These are phyloP conservation scores for Gymnorhina tibicen DNA, from an alignment of 2,113 vertebrate species.

Conservation along the genomic window DNA sequence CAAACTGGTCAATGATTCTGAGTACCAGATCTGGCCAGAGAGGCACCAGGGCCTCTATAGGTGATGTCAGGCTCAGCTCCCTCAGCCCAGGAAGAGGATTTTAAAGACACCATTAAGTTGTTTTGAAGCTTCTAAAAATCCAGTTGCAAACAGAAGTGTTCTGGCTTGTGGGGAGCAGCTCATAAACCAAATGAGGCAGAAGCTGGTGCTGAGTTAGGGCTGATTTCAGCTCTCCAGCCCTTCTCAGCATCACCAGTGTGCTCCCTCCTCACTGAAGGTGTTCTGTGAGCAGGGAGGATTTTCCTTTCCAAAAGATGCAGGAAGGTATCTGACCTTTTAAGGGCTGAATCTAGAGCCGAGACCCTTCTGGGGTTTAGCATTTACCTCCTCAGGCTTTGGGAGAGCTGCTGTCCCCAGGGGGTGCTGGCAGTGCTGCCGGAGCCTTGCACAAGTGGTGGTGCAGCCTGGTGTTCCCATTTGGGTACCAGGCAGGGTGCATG, in stretches of 20 bases:
- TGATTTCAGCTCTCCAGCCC: not conserved
- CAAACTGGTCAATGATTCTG: not conserved
- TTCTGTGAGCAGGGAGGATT: not conserved
- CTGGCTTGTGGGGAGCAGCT: not conserved
- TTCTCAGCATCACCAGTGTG: not conserved
- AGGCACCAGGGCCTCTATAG: not conserved
- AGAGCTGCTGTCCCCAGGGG: not conserved
- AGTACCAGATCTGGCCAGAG: not conserved
- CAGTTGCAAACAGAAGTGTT: not conserved
- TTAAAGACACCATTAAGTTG: not conserved
- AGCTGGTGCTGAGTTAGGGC: not conserved
- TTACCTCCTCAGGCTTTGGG: not conserved
- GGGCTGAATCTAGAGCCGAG: not conserved
- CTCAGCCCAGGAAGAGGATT: not conserved
- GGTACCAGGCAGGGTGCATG: not conserved
- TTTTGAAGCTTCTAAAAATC: not conserved
- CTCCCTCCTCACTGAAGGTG: not conserved
- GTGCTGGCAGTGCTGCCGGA: not conserved
- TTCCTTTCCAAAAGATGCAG: not conserved
- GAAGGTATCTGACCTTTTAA: not conserved
- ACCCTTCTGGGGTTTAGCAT: not conserved
- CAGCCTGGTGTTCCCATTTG: not conserved
- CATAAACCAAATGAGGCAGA: not conserved
- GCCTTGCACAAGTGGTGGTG: not conserved
- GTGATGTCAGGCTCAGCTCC: not conserved